Conservation (phyloP, 1,140 invertebrate genomes). For the Teleopsis dalmanni region DNA sequence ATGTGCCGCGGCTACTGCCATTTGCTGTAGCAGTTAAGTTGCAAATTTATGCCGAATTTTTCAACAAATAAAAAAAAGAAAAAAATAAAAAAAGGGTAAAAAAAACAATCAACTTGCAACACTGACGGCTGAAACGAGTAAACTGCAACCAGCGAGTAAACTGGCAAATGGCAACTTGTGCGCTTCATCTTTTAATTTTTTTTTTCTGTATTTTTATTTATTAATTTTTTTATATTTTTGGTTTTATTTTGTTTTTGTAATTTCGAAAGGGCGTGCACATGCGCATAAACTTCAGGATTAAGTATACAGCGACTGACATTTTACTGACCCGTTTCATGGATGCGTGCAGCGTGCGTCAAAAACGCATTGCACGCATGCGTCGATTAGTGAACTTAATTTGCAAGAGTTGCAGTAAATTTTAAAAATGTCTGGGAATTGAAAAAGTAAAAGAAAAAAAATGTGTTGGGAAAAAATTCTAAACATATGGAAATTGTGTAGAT, state of each 20-base stretch:
- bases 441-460: too few species aligned
- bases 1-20: background rate
- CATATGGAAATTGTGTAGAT: too few species aligned
- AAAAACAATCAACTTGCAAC: background rate
- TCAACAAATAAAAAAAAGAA: too few species aligned
- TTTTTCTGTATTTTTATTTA: background rate
- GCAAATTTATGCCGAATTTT: conserved; percentile 13
- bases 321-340: conserved; percentile 18
- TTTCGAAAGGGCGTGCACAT: conserved; percentile 22
- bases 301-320: conserved; percentile 10
- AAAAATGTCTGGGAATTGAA: conserved; percentile 2
- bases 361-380: conserved; percentile 7
- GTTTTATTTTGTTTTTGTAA: background rate
- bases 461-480: too few species aligned
- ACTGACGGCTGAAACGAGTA: background rate
- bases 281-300: conserved; percentile 44
- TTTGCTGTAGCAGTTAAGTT: conserved; percentile 11
- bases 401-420: conserved; percentile 5
- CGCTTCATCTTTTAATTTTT: background rate
- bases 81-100: too few species aligned
- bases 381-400: conserved; percentile 11
- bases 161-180: background rate
- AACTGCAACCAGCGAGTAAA: background rate
- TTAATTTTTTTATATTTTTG: background rate
- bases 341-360: conserved; percentile 15